Conservation (phyloP, 2,113 vertebrate species). For the Polypterus senegalus region DNA sequence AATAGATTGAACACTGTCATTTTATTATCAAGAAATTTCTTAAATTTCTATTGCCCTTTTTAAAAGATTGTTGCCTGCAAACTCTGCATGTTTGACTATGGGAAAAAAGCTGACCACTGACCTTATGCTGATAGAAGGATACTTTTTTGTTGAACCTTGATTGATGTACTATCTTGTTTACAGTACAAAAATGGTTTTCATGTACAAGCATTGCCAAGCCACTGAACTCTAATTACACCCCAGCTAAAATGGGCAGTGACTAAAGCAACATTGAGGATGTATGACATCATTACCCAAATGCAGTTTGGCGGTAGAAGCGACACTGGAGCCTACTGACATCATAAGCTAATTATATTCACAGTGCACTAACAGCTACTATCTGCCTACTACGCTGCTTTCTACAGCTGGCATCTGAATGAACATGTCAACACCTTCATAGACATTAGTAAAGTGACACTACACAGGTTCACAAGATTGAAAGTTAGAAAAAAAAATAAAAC, state of each 20-base stretch:
- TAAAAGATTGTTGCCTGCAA: no score
- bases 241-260: conserved; percentile 33
- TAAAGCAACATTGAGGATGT: conserved; percentile 32
- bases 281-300: conserved; percentile 59
- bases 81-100: no score
- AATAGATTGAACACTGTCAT: no score
- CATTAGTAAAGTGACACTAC: no score
- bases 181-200: conserved; percentile 32
- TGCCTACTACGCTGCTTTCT: no score
- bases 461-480: no score
- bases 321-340: conserved; percentile 36
- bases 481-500: no score
- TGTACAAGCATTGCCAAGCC: conserved; percentile 38
- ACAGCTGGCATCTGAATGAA: no score
- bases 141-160: conserved; percentile 9
- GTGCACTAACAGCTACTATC: neutral
- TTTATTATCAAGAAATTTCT: no score
- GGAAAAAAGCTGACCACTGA: neutral
- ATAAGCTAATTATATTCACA: conserved; percentile 50
- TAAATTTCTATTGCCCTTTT: no score
- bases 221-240: conserved; percentile 27
- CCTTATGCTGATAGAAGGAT: neutral
- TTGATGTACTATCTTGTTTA: conserved; percentile 21
- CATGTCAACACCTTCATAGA: no score
- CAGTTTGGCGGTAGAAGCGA: conserved; percentile 42